Evolutionary conservation across 2,113 vertebrate species (phyloP).

Genomic region (Rhabdomys dilectus): DNA sequence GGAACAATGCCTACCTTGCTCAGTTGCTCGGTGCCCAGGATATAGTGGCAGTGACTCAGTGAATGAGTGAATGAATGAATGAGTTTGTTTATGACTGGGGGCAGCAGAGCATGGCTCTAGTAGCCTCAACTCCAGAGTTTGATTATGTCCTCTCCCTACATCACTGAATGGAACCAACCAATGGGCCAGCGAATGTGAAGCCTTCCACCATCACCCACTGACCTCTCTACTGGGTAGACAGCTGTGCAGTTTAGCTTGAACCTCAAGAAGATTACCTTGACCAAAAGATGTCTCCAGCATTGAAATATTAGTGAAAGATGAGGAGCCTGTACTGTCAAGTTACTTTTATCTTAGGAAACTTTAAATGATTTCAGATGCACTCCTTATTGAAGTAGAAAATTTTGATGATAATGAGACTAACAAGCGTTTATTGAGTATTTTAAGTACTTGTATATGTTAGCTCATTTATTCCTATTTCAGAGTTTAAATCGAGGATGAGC

Average conservation of each 20-base stretch:
- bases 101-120: neutral
- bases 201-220: neutral
- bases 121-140: neutral
- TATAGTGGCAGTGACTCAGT: fast-evolving
- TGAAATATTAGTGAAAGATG: neutral
- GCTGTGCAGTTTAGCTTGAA: neutral
- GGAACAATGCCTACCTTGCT: neutral
- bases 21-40: neutral
- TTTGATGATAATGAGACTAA: neutral
- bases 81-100: neutral
- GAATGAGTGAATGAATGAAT: neutral
- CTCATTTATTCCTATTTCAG: neutral
- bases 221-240: neutral
- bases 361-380: neutral
- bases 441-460: neutral
- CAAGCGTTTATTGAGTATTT: neutral
- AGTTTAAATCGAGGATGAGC: neutral
- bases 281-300: neutral
- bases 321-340: neutral
- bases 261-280: neutral
- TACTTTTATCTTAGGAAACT: constrained; percentile 39
- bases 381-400: neutral
- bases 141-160: neutral
- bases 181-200: neutral
- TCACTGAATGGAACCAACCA: neutral